These are phyloP conservation scores for Ictalurus furcatus DNA, from an alignment of 2,113 vertebrate genomes.

Conservation along the genomic window DNA sequence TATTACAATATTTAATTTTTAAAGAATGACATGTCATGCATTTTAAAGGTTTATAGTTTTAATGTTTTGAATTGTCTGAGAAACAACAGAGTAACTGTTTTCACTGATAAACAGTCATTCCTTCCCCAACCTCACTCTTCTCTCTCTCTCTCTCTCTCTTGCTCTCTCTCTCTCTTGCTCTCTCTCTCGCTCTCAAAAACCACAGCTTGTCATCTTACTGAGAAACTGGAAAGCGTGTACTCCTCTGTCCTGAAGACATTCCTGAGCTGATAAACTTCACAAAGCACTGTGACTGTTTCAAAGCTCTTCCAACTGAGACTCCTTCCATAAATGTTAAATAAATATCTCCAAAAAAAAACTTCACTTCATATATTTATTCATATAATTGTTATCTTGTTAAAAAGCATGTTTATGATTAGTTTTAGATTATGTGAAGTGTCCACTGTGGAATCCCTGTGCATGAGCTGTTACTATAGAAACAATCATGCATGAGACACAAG, in stretches of 20 bases:
- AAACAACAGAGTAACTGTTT: not conserved
- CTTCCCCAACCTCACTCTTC: not conserved
- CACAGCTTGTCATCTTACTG: not conserved
- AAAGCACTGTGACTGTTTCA: not conserved
- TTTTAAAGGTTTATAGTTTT: not conserved
- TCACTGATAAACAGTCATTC: not conserved
- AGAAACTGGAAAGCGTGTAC: not conserved
- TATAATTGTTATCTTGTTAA: not conserved
- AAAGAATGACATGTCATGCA: not conserved
- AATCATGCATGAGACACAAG: not conserved
- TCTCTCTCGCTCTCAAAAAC: not conserved
- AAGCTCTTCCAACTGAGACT: not conserved
- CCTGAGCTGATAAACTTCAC: not conserved
- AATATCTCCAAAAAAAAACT: not conserved
- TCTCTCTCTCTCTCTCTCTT: not conserved
- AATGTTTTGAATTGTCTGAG: not conserved
- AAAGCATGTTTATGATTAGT: too few relatives aligned
- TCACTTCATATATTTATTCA: too few relatives aligned
- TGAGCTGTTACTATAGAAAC: not conserved
- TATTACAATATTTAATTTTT: not conserved
- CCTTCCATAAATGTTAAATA: not conserved
- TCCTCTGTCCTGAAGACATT: not conserved
- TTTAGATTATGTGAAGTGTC: not conserved
- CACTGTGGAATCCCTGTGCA: not conserved
- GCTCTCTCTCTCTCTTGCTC: too few relatives aligned